Evolutionary conservation across 2,797 vertebrate genomes (phyloP).

Genomic region (Lemur catta): DNA sequence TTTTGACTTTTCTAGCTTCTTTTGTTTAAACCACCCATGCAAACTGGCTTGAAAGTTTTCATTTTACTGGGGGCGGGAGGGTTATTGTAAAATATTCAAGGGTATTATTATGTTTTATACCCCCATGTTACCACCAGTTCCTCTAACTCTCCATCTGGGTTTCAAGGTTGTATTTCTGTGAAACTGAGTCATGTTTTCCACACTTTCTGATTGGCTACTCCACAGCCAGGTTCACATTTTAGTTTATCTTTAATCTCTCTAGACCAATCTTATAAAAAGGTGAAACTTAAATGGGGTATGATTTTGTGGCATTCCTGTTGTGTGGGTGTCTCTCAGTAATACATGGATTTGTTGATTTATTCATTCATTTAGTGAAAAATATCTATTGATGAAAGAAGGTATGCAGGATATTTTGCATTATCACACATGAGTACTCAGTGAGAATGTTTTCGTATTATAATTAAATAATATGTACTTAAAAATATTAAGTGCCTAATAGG

Average conservation of each 20-base stretch:
- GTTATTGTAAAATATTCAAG: background rate
- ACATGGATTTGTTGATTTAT: background rate
- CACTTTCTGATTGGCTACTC: background rate
- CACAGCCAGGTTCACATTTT: background rate
- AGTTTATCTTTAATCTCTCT: background rate
- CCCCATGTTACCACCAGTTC: background rate
- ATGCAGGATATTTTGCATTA: background rate
- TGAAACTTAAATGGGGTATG: background rate
- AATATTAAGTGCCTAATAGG: background rate
- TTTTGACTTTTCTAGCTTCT: background rate
- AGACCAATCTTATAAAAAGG: background rate
- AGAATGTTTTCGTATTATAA: background rate
- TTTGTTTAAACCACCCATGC: background rate
- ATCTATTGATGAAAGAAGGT: background rate
- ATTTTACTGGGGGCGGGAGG: background rate
- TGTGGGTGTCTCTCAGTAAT: background rate
- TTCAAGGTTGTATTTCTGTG: slow-evolving; percentile 16
- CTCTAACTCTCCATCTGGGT: background rate
- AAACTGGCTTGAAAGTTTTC: background rate
- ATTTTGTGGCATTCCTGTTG: background rate
- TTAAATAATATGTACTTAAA: background rate
- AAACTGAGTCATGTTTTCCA: background rate
- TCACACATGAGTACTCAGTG: background rate
- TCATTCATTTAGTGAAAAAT: background rate
- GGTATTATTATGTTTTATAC: background rate